These are phyloP conservation scores for Psittacula echo DNA, from an alignment of 2,797 vertebrate genomes.

Conservation along the genomic window DNA sequence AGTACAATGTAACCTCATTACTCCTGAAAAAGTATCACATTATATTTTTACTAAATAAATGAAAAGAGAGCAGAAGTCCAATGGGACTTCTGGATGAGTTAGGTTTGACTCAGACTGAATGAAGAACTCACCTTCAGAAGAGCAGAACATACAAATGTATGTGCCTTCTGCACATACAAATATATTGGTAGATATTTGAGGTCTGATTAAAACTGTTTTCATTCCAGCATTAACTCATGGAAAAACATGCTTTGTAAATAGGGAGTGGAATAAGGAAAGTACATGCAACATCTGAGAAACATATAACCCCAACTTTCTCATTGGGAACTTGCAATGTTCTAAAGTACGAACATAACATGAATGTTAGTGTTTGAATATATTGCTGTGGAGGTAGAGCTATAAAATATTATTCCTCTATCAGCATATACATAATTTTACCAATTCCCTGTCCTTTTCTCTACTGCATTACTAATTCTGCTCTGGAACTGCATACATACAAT, in stretches of 20 bases:
- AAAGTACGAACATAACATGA: background rate
- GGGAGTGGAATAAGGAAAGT: background rate
- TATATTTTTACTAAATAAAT: background rate
- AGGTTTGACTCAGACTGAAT: background rate
- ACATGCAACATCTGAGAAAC: background rate
- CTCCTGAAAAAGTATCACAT: background rate
- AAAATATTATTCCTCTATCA: background rate
- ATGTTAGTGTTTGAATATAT: background rate
- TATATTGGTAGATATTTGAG: background rate
- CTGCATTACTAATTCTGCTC: accelerated
- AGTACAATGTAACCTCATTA: background rate
- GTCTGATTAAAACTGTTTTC: background rate
- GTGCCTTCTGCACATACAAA: background rate
- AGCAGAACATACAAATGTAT: background rate
- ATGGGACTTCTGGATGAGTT: background rate
- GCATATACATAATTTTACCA: background rate
- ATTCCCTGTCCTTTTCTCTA: background rate
- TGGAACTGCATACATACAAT: background rate
- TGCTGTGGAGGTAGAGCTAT: background rate
- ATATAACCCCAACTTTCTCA: background rate
- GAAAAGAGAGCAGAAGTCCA: background rate
- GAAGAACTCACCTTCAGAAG: background rate
- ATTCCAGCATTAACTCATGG: background rate
- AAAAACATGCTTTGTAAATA: background rate
- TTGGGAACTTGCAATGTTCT: background rate